Conservation (phyloP, 2,113 vertebrate genomes). For the Cyprinus carpio region DNA sequence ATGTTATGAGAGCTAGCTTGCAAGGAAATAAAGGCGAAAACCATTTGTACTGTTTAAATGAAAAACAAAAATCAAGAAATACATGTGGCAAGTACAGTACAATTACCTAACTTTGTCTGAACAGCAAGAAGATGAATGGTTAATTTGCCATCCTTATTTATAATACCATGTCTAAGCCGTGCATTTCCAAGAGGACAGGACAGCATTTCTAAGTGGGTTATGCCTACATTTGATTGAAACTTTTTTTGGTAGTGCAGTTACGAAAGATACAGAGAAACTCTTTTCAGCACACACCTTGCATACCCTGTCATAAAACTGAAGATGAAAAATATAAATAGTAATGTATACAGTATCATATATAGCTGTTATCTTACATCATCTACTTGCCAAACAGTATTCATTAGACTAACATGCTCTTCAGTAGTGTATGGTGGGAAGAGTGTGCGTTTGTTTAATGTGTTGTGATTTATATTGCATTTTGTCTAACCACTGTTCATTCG, state of each 20-base stretch:
- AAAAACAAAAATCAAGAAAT: background rate
- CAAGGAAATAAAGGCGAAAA: background rate
- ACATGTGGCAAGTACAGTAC: background rate
- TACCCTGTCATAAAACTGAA: background rate
- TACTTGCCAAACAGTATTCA: background rate
- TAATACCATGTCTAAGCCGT: conserved; percentile 43
- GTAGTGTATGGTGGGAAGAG: background rate
- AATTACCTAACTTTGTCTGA: conserved; percentile 59
- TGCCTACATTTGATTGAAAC: conserved; percentile 54
- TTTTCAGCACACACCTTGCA: background rate
- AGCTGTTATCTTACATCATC: background rate
- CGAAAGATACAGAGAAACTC: background rate
- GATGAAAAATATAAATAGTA: background rate
- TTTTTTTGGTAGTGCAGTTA: background rate
- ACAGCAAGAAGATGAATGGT: conserved; percentile 51
- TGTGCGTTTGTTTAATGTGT: background rate
- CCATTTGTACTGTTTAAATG: background rate
- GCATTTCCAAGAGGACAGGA: conserved; percentile 48
- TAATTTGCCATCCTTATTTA: conserved; percentile 58
- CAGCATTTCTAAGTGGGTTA: conserved; percentile 61
- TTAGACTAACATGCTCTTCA: background rate
- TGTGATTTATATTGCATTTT: conserved; percentile 2
- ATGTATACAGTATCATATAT: too few relatives aligned
- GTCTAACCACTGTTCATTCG: background rate
- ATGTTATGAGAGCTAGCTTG: background rate